phyloP scores from a whole-genome alignment of 2,797 vertebrate species.

The Urosaurus nigricauda region DNA sequence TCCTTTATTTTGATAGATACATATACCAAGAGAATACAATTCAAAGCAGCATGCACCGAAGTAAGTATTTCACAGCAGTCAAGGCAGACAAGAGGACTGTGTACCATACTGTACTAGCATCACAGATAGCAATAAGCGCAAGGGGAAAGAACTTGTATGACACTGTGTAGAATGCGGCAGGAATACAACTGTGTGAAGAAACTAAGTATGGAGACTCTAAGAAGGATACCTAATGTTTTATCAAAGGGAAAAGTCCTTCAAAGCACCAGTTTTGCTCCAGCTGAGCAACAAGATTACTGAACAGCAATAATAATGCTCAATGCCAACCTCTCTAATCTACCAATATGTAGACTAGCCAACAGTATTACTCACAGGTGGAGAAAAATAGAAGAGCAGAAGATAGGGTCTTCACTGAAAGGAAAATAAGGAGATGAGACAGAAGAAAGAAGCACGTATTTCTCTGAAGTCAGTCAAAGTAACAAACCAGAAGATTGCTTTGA shows the following conservation, averaged over 20 bases:
- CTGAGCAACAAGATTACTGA: not conserved
- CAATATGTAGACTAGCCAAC: constrained; percentile 14
- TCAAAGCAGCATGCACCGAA: not conserved
- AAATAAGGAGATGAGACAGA: constrained; percentile 41
- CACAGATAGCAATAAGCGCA: not conserved
- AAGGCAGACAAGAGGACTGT: not conserved
- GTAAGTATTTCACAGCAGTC: not conserved
- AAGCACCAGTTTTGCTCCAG: not conserved
- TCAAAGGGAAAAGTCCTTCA: not conserved
- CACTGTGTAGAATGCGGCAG: not conserved
- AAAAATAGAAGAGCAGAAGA: constrained; percentile 42
- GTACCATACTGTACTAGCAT: not conserved
- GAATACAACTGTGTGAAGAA: not conserved
- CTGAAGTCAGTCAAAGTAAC: constrained; percentile 10
- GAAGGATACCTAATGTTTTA: not conserved
- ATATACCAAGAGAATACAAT: not conserved
- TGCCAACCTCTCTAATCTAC: constrained; percentile 5
- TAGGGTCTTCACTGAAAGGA: constrained; percentile 46
- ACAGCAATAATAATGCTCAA: not conserved
- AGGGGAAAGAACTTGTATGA: not conserved
- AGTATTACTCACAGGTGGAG: constrained; percentile 41
- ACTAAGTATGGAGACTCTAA: not conserved
- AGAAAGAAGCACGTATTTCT: constrained; percentile 5
- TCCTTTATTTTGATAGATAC: not conserved
- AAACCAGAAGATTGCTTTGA: not conserved